Evolutionary conservation across 2,113 vertebrate species (phyloP), one percentile per base, ranked within the genome.

Genomic region (Bucco capensis): DNA sequence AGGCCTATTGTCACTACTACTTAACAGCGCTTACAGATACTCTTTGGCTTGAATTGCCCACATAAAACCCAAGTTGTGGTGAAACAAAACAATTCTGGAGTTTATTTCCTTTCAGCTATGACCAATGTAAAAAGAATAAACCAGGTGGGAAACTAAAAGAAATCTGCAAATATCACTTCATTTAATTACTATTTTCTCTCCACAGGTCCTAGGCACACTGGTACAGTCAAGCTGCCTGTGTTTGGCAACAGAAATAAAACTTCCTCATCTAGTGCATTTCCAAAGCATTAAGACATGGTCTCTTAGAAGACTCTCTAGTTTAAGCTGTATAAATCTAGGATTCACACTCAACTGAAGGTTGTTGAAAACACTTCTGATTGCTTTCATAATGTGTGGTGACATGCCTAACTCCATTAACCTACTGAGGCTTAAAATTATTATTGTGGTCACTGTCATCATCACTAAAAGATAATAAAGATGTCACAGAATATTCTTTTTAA

Each of bases 401-500:
- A 80, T 64, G 30, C 50, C 72, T 91, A 70, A 74, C 62, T 96
- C 71, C 81, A 83, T 89, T 90, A 89, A 95, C 85, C 90, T 92
- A 88, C 40, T 71, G 38, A 76, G 70, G 83, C 83, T 92, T 60
- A 92, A 74, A 93, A 77, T 92, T 86, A 93, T 93, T 95, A 85
- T 90, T 95, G 75, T 88, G 65, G n/a, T 72, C 53, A 51, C 73
- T 85, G 44, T 95, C 92, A 91, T 90, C 74, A 92, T 65, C 88
- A 69, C 51, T 64, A 92, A 89, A 81, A 16, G 28, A 58, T 76
- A 94, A 96, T 81, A 96, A 94, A 96, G 89, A 92, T 95, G 62
- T 85, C 88, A 92, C 12, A 82, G 64, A 27, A 50, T 49, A 93
- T 92, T 76, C 75, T 90, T 94, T 93, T 12, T 5, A 78, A 83